Conservation (phyloP, 1,140 invertebrate genomes). For the Drosophila repletoides region DNA sequence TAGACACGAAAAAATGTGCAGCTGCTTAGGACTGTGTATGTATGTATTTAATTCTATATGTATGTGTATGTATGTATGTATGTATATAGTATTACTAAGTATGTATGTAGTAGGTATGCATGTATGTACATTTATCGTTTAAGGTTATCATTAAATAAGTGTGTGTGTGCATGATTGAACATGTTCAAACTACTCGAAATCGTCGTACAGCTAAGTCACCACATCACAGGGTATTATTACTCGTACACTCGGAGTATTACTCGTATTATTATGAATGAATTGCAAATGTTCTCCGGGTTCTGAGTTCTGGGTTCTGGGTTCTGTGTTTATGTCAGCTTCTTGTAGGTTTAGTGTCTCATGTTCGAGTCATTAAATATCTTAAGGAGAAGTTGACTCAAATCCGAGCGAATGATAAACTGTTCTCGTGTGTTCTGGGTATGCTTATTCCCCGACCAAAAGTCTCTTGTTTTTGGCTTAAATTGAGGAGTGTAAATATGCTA, state of each 20-base stretch:
- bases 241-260: not conserved
- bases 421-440: constrained; percentile 13
- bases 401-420: constrained; percentile 47
- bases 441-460: not conserved
- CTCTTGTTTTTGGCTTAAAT: constrained; percentile 32
- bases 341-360: constrained; percentile 11
- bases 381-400: constrained; percentile 48
- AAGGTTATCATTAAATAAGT: constrained; percentile 20
- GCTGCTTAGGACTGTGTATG: too few relatives aligned
- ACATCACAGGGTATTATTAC: not conserved
- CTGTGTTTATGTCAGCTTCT: constrained; percentile 4
- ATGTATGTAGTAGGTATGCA: not conserved
- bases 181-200: too few relatives aligned
- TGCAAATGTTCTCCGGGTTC: constrained; percentile 23
- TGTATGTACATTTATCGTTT: constrained; percentile 10
- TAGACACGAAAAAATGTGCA: too few relatives aligned
- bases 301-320: not conserved
- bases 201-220: not conserved
- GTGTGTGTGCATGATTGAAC: too few relatives aligned
- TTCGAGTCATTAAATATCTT: constrained; percentile 66
- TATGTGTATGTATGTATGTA: not conserved
- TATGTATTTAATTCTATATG: not conserved
- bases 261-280: constrained; percentile 44
- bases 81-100: too few relatives aligned
- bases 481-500: constrained; percentile 69